phyloP scores from a whole-genome alignment of 2,797 vertebrate genomes.

The Menidia menidia region DNA sequence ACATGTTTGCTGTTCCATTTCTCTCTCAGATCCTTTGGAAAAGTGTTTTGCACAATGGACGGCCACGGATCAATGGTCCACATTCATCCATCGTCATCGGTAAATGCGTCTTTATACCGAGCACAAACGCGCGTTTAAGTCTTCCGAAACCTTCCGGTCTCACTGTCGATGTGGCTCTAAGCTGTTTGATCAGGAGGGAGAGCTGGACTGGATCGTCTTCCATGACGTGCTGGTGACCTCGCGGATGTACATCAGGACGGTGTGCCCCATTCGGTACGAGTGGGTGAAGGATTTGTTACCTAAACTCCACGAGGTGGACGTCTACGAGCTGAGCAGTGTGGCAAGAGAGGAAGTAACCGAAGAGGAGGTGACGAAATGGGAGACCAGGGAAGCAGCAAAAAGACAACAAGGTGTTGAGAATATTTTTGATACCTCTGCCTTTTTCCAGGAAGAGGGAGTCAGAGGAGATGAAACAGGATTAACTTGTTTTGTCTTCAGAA shows the following conservation, averaged over 20 bases:
- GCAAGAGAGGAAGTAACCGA: constrained; percentile 93
- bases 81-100: constrained; percentile 95
- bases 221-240: constrained; percentile 95
- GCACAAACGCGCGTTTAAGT: not conserved
- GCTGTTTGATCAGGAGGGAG: constrained; percentile 91
- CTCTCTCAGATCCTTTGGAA: constrained; percentile 90
- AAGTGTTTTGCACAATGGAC: constrained; percentile 97
- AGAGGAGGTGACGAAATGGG: constrained; percentile 89
- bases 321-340: constrained; percentile 93
- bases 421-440: not conserved
- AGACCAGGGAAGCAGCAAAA: constrained; percentile 86
- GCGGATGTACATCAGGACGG: constrained; percentile 91
- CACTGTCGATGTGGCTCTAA: constrained; percentile 50
- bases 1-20: not conserved
- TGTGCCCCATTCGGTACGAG: constrained; percentile 94
- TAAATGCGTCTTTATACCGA: constrained; percentile 70
- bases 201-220: constrained; percentile 96
- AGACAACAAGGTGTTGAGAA: constrained; percentile 82
- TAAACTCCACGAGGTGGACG: constrained; percentile 92
- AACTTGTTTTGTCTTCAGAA: not conserved
- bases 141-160: not conserved
- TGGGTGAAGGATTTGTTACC: constrained; percentile 96
- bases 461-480: too few relatives aligned
- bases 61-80: constrained; percentile 95
- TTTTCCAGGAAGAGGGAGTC: not conserved